Evolutionary conservation across 1,140 invertebrate species (phyloP).

Genomic region (Aricia agestis): DNA sequence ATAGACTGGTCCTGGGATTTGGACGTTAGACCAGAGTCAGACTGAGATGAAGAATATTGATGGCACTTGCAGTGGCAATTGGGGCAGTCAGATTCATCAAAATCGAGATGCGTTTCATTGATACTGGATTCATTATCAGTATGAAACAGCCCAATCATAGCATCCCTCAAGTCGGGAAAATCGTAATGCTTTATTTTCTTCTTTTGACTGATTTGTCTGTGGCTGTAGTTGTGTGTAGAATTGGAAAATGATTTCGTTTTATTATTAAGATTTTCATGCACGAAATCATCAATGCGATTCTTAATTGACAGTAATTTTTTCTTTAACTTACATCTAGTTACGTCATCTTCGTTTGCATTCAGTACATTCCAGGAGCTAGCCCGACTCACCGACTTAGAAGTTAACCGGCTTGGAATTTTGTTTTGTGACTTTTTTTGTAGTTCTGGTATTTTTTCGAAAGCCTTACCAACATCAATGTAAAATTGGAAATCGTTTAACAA

Average conservation of each 20-base stretch:
- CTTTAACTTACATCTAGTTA: conserved; percentile 47
- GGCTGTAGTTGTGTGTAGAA: conserved; percentile 10
- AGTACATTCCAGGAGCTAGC: conserved; percentile 55
- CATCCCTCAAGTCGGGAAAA: conserved; percentile 59
- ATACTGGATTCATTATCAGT: conserved; percentile 31
- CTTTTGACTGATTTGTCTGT: conserved; percentile 38
- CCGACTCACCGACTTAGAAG: conserved; percentile 35
- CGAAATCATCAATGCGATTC: conserved; percentile 47
- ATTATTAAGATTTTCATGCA: conserved; percentile 36
- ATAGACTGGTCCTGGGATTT: conserved; percentile 47
- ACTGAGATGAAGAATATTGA: conserved; percentile 32
- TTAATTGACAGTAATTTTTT: conserved; percentile 54
- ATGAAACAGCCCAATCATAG: conserved; percentile 51
- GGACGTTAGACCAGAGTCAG: conserved; percentile 43
- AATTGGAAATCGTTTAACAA: conserved; percentile 59
- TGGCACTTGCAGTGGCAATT: conserved; percentile 55
- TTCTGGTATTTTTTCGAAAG: conserved; percentile 34
- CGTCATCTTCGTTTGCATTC: conserved; percentile 49
- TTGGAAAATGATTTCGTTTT: conserved; percentile 29
- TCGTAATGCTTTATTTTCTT: conserved; percentile 61
- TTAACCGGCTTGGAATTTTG: conserved; percentile 2
- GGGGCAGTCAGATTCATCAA: conserved; percentile 33
- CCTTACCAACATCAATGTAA: conserved; percentile 60
- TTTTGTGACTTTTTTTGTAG: neutral
- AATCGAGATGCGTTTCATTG: conserved; percentile 27